These are phyloP conservation scores for Chrysopa pallens DNA, from an alignment of 1,140 invertebrate genomes.

Conservation along the genomic window DNA sequence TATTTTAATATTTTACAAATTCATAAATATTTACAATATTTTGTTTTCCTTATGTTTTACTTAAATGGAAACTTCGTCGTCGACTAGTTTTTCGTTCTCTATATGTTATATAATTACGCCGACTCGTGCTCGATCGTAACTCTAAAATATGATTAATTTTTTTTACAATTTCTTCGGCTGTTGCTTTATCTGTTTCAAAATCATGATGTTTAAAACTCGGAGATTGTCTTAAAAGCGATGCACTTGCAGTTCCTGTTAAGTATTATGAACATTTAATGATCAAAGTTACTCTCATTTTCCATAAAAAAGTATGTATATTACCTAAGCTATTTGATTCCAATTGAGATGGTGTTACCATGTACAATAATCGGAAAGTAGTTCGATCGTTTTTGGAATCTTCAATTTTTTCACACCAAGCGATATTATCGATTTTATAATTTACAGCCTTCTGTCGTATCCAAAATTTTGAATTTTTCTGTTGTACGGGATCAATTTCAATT, in stretches of 20 bases:
- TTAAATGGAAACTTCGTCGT: conserved; percentile 26
- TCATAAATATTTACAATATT: too few relatives aligned
- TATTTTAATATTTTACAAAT: too few relatives aligned
- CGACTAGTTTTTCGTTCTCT: conserved; percentile 39
- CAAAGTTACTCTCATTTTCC: too few relatives aligned
- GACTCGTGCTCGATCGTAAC: conserved; percentile 51
- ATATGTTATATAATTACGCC: conserved; percentile 54
- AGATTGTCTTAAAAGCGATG: conserved; percentile 10
- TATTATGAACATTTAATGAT: too few relatives aligned
- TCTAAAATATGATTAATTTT: conserved; percentile 80
- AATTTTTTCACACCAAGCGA: conserved; percentile 65
- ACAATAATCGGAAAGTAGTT: conserved; percentile 42
- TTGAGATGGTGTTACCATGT: conserved; percentile 12
- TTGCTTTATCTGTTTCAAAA: conserved; percentile 61
- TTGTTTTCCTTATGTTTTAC: too few relatives aligned
- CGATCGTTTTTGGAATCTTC: conserved; percentile 43
- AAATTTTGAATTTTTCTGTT: conserved; percentile 45
- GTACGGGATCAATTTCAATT: conserved; percentile 76
- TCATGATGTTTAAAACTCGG: conserved; percentile 66
- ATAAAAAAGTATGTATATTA: conserved; percentile 15
- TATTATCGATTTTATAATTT: conserved; percentile 63
- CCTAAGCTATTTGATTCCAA: conserved; percentile 13
- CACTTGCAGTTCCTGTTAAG: too few relatives aligned
- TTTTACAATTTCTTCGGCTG: conserved; percentile 63
- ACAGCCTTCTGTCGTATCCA: conserved; percentile 50